A percentile compares a stretch with the other conserved stretches of the same genome.
phyloP scores from a whole-genome alignment of 1,140 invertebrate genomes.

The Propsilocerus akamusi region DNA sequence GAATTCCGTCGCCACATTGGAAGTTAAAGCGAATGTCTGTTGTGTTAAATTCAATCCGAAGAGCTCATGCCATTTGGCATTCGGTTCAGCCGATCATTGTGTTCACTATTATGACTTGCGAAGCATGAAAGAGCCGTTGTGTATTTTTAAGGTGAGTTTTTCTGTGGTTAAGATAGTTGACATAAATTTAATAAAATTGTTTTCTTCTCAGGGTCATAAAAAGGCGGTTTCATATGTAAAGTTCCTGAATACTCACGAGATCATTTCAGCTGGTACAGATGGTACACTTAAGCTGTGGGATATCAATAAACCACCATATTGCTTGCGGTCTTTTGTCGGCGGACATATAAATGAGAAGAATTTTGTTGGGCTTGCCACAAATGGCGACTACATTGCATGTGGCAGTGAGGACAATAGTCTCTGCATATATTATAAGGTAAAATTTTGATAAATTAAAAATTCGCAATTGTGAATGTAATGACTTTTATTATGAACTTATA shows the following conservation, averaged over 20 bases:
- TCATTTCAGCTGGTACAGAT: slow-evolving; percentile 91
- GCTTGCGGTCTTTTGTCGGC: slow-evolving; percentile 74
- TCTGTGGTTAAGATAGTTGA: neutral
- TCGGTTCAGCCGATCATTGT: slow-evolving; percentile 91
- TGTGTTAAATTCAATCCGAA: slow-evolving; percentile 92
- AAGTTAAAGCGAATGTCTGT: slow-evolving; percentile 88
- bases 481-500: neutral
- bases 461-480: neutral
- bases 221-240: slow-evolving; percentile 95
- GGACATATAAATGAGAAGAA: slow-evolving; percentile 94
- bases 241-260: slow-evolving; percentile 74
- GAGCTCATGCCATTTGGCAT: slow-evolving; percentile 71
- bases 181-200: neutral
- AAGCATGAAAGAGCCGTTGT: slow-evolving; percentile 63
- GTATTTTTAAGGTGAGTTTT: slow-evolving; percentile 44
- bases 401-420: slow-evolving; percentile 92
- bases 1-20: slow-evolving; percentile 69
- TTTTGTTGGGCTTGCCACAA: slow-evolving; percentile 90
- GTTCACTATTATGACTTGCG: slow-evolving; percentile 93
- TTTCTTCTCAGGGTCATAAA: slow-evolving; percentile 43
- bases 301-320: slow-evolving; percentile 54
- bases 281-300: slow-evolving; percentile 90
- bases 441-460: neutral
- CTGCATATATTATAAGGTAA: slow-evolving; percentile 74
- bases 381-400: slow-evolving; percentile 87